Evolutionary conservation across 2,797 vertebrate genomes (phyloP), one percentile per base, ranked within the genome.

Genomic region (Triplophysa yarkandensis): DNA sequence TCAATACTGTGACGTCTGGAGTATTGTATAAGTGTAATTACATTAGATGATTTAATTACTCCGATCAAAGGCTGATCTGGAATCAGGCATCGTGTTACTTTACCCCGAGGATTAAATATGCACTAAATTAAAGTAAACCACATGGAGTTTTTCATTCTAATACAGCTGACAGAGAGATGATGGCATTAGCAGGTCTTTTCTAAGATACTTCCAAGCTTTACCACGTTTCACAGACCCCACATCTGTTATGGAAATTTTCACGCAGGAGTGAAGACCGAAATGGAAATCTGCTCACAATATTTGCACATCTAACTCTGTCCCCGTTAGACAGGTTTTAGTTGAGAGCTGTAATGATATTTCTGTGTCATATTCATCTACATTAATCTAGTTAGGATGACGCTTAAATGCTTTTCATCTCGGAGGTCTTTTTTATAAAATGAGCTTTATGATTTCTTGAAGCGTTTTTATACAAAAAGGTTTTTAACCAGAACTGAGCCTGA

Each of bases 211-310:
- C 21, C 27, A 77, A 60, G 54, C 87, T 83, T 76, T 84, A 88
- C 86, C 82, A 86, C 82, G 85, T 88, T 89, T 88, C 83, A 88
- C 86, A 85, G 77, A 83, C 77, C 83, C 77, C 84, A 88, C 88
- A 89, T 90, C 87, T 89, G 89, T 80, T 89, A 87, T 89, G 88
- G 86, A 90, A 86, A 90, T 88, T 85, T 81, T 41, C 70, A 71
- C 21, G 19, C 30, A 48, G 28, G 80, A 76, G 74, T 81, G 77
- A 86, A 83, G 84, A 88, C 86, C 79, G 81, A 86, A 89, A 90
- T 72, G 77, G 81, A 90, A 87, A 85, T 86, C 83, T 60, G 77
- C 85, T 85, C 85, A 69, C 82, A 85, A 86, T 88, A 89, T 89
- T 88, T 89, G 83, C 81, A 86, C 83, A 87, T 86, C 73, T 78